phyloP scores from a whole-genome alignment of 1,140 invertebrate genomes.

The Matsumurasca onukii region DNA sequence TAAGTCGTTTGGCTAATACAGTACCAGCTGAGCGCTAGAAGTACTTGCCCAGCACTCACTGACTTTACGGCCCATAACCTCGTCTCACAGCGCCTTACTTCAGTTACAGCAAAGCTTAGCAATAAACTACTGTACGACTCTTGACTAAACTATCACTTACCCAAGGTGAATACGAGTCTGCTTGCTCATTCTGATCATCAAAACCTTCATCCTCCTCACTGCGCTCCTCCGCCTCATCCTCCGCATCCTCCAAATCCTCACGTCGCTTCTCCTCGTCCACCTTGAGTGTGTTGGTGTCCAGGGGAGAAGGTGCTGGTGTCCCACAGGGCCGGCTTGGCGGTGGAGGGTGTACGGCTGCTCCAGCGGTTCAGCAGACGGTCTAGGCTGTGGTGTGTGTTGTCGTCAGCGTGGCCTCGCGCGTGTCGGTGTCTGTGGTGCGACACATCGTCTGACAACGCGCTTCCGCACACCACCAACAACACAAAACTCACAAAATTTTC shows the following conservation, averaged over 20 bases:
- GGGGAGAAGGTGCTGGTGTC: neutral
- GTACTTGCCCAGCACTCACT: too few species aligned
- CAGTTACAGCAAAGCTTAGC: too few species aligned
- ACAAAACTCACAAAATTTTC: neutral
- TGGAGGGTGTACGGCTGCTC: neutral
- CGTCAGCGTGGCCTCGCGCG: neutral
- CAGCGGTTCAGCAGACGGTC: slow-evolving; percentile 14
- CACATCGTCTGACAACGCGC: neutral
- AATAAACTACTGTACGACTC: too few species aligned
- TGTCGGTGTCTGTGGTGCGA: slow-evolving; percentile 4
- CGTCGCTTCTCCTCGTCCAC: neutral
- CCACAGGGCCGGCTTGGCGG: neutral
- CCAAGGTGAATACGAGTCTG: slow-evolving; percentile 1
- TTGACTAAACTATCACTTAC: neutral
- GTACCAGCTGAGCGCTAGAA: too few species aligned
- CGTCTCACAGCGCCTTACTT: too few species aligned
- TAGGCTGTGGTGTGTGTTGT: slow-evolving; percentile 16
- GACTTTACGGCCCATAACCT: too few species aligned
- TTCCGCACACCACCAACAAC: neutral
- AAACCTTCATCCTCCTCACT: slow-evolving; percentile 3
- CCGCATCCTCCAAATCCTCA: slow-evolving; percentile 8
- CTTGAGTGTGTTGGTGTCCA: slow-evolving; percentile 14
- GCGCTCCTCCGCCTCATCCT: slow-evolving; percentile 8
- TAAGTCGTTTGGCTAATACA: too few species aligned
- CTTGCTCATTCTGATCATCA: slow-evolving; percentile 9